phyloP scores from a whole-genome alignment of 1,140 invertebrate species.

The Brachionus calyciflorus region DNA sequence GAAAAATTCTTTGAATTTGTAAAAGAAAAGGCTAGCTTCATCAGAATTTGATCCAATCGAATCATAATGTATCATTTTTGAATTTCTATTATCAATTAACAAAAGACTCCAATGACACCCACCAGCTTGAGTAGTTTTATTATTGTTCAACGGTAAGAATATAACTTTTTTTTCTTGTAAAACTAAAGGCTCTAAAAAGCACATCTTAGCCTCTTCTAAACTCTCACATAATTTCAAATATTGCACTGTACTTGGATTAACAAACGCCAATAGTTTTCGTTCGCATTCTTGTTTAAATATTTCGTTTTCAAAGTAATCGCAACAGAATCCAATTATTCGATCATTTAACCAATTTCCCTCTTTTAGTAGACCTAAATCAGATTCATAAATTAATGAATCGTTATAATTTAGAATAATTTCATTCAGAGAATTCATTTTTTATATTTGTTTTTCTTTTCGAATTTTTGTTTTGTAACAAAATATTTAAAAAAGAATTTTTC shows the following conservation, averaged over 20 bases:
- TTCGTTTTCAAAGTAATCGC: conserved; percentile 33
- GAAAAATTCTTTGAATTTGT: conserved; percentile 8
- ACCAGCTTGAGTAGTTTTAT: background rate
- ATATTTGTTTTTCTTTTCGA: too few species aligned
- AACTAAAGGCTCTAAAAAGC: conserved; percentile 24
- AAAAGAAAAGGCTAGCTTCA: background rate
- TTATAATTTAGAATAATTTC: background rate
- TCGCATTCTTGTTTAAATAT: conserved; percentile 5
- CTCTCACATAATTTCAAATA: conserved; percentile 25
- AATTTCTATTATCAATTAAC: conserved; percentile 10
- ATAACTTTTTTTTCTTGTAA: conserved; percentile 11
- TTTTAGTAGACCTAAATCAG: conserved; percentile 1
- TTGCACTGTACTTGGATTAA: conserved; percentile 19
- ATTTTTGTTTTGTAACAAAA: too few species aligned
- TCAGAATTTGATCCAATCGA: conserved; percentile 16
- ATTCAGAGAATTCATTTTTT: background rate
- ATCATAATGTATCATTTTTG: background rate
- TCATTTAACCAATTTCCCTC: conserved; percentile 34
- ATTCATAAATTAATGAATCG: conserved; percentile 9
- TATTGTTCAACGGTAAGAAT: conserved; percentile 8
- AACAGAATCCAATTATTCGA: conserved; percentile 11
- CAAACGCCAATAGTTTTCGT: background rate
- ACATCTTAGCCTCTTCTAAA: conserved; percentile 8
- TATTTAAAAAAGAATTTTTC: too few species aligned
- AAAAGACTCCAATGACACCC: conserved; percentile 17